Conservation (phyloP, 2,797 vertebrate species). For the Lepus townsendii region DNA sequence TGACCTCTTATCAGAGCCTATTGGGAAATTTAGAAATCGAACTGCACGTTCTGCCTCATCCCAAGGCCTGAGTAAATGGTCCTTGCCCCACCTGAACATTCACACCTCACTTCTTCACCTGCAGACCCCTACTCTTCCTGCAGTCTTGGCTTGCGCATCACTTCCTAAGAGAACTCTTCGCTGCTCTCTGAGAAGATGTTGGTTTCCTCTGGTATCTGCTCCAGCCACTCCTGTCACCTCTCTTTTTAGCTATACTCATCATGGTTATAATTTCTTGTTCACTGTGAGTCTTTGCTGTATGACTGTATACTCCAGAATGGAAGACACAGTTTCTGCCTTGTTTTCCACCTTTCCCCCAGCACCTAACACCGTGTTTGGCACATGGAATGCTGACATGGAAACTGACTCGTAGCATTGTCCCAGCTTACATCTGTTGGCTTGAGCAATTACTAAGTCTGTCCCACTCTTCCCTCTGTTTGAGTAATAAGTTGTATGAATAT, state of each 20-base stretch:
- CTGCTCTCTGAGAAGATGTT: background rate
- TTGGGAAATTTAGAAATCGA: background rate
- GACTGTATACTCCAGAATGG: background rate
- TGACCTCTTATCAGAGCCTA: background rate
- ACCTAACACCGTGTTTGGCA: background rate
- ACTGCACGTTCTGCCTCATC: background rate
- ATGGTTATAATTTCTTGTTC: background rate
- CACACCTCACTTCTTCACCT: background rate
- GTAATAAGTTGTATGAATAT: background rate
- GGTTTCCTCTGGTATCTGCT: slow-evolving; percentile 1
- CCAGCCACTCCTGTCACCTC: background rate
- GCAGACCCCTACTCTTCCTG: background rate
- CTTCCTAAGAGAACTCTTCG: background rate
- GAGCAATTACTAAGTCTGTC: background rate
- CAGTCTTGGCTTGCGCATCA: background rate
- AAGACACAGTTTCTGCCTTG: background rate
- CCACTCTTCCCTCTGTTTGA: background rate
- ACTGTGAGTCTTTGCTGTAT: background rate
- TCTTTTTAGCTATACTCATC: slow-evolving; percentile 1
- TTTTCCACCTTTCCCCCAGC: background rate
- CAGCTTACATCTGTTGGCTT: background rate
- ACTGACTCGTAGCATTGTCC: background rate
- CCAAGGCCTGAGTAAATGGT: background rate
- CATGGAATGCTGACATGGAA: background rate
- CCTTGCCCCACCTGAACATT: background rate